phyloP scores from a whole-genome alignment of 2,113 vertebrate species.

The Labrus mixtus region DNA sequence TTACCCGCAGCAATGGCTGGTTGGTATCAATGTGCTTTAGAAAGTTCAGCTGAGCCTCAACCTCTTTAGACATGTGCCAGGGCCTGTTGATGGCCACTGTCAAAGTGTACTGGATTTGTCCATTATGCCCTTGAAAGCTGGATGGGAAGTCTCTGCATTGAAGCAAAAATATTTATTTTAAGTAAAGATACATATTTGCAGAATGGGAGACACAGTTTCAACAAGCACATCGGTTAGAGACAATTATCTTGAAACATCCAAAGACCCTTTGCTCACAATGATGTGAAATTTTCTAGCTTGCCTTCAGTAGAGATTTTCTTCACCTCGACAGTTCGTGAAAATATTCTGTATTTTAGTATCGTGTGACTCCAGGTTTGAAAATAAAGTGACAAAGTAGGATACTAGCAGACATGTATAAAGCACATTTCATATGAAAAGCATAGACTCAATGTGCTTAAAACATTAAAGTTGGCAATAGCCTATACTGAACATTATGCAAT shows the following conservation, averaged over 20 bases:
- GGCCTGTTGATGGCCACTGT: constrained; percentile 64
- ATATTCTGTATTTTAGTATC: too few relatives aligned
- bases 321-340: too few relatives aligned
- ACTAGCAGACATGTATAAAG: too few relatives aligned
- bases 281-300: too few relatives aligned
- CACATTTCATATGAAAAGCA: too few relatives aligned
- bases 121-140: constrained; percentile 38
- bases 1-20: constrained; percentile 60
- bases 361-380: too few relatives aligned
- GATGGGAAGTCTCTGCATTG: constrained; percentile 70
- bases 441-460: too few relatives aligned
- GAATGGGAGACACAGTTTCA: not conserved
- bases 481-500: not conserved
- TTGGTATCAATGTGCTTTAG: constrained; percentile 38
- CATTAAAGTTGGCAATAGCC: too few relatives aligned
- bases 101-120: constrained; percentile 52
- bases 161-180: not conserved
- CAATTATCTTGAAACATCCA: too few relatives aligned
- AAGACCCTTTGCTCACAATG: too few relatives aligned
- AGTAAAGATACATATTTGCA: not conserved
- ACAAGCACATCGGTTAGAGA: not conserved
- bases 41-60: constrained; percentile 63
- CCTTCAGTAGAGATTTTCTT: too few relatives aligned
- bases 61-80: constrained; percentile 67
- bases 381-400: too few relatives aligned